Evolutionary conservation across 1,140 invertebrate genomes (phyloP), one percentile per base, ranked within the genome.

Genomic region (Drosophila bocqueti): DNA sequence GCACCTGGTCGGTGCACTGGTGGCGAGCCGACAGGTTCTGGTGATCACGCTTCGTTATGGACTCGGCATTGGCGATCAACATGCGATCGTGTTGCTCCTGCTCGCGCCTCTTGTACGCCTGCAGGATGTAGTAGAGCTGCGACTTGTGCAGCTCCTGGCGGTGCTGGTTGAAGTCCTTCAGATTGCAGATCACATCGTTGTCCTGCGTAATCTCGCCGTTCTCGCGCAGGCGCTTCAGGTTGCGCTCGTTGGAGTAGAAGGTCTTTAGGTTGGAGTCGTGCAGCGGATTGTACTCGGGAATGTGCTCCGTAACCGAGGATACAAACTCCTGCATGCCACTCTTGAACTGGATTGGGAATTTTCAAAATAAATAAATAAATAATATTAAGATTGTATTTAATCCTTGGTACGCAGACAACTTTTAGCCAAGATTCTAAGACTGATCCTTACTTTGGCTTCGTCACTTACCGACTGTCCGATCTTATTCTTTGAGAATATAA

Each of bases 101-200:
- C 47, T 92, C 91, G 8, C 91, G 74, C 15, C 69, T 59, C 29
- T 80, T 81, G 26, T 92, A 77, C 13, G 91, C 90, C 59, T 93
- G 81, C n/a, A 93, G 60, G 3, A 92, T 77, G 61, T 89, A 85
- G 65, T 91, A 92, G 7, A 93, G 52, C 63, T 93, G 78, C 0
- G 85, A 79, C 40, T 91, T 95, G 87, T 94, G 83, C 57, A 93
- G 66, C 43, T 85, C 74, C 74, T 81, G 68, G 36, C 92, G 91
- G 69, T 86, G 91, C 34, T 86, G 76, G 67, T 93, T 93, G 36
- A 93, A 93, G 38, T 93, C 92, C 64, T 92, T 92, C 3, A 93
- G 61, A 54, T 85, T 93, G 21, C 92, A 93, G 0, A 93, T 92
- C 2, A 93, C 92, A 71, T 93, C 91, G 49, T 93, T 93, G 6